Percentiles rank a stretch among this genome's conserved stretches.
Evolutionary conservation across 2,888 invertebrate species (phyloP).

Genomic region (Drosophila greeni): DNA sequence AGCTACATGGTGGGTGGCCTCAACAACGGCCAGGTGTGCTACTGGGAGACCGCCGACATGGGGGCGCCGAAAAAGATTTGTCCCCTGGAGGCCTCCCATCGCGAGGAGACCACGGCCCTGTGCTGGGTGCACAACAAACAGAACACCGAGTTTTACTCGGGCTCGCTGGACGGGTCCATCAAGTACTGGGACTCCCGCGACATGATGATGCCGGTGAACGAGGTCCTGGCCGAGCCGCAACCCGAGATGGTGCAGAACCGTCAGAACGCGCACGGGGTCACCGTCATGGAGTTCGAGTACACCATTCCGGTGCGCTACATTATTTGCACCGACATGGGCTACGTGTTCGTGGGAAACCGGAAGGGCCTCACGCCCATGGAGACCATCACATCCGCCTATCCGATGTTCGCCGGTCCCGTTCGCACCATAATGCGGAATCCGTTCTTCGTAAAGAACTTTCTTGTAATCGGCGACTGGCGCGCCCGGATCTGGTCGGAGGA

Average conservation of each 20-base stretch:
- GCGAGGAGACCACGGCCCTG: constrained; percentile 89
- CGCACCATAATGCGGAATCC: constrained; percentile 87
- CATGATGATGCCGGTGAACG: constrained; percentile 82
- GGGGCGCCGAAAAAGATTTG: constrained; percentile 86
- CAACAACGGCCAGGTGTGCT: constrained; percentile 85
- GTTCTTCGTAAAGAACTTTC: constrained; percentile 82
- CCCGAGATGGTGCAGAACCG: constrained; percentile 80
- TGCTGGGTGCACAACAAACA: constrained; percentile 96
- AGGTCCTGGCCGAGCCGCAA: constrained; percentile 83
- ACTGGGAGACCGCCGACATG: constrained; percentile 90
- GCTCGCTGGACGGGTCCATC: constrained; percentile 88
- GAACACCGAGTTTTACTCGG: constrained; percentile 94
- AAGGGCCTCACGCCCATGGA: constrained; percentile 85
- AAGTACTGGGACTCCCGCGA: constrained; percentile 85
- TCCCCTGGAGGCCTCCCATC: constrained; percentile 88
- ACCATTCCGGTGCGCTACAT: constrained; percentile 86
- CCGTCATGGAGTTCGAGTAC: constrained; percentile 84
- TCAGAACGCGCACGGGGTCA: constrained; percentile 82
- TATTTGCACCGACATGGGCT: constrained; percentile 85
- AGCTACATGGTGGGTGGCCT: constrained; percentile 86
- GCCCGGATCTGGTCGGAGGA: constrained; percentile 86
- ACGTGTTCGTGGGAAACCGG: constrained; percentile 84
- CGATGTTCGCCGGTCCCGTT: constrained; percentile 86
- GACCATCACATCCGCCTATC: constrained; percentile 81
- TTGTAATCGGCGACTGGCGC: constrained; percentile 83